A percentile compares a stretch with the other conserved stretches of the same genome.
Conservation (phyloP, 2,888 invertebrate genomes). For the Beris chalybata region DNA sequence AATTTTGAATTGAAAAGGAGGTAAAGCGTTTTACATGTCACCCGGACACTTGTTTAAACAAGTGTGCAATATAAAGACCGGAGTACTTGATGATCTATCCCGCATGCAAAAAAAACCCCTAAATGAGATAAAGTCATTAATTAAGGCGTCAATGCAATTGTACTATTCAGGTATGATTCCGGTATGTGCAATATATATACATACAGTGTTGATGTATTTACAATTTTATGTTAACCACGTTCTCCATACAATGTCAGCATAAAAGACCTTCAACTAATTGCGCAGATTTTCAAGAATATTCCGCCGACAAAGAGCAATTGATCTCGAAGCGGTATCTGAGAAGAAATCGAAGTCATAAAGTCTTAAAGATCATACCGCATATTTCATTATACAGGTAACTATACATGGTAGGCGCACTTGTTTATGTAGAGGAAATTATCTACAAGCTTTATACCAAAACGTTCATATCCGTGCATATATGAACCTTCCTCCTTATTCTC, state of each 20-base stretch:
- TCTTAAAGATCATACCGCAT: conserved; percentile 11
- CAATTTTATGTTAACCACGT: conserved; percentile 15
- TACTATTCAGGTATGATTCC: neutral
- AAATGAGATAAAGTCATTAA: conserved; percentile 20
- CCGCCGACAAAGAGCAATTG: conserved; percentile 30
- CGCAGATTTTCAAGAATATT: conserved; percentile 18
- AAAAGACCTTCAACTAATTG: conserved; percentile 27
- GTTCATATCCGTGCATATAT: no score
- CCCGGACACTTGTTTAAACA: no score
- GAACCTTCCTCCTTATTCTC: no score
- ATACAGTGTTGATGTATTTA: neutral
- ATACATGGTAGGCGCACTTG: conserved; percentile 19
- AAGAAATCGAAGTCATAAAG: neutral
- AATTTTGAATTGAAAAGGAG: neutral
- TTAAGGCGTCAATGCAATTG: no score
- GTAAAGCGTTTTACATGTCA: no score
- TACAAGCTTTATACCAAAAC: neutral
- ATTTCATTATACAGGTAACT: neutral
- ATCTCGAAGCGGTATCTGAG: conserved; percentile 16
- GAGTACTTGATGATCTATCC: no score
- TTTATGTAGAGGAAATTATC: conserved; percentile 26
- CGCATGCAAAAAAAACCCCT: neutral
- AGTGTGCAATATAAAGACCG: no score
- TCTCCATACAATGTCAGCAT: conserved; percentile 12
- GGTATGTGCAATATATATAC: conserved; percentile 8